Percentiles rank a stretch among this genome's conserved stretches.
Evolutionary conservation across 1,140 invertebrate species (phyloP).

Genomic region (Mercenaria mercenaria): DNA sequence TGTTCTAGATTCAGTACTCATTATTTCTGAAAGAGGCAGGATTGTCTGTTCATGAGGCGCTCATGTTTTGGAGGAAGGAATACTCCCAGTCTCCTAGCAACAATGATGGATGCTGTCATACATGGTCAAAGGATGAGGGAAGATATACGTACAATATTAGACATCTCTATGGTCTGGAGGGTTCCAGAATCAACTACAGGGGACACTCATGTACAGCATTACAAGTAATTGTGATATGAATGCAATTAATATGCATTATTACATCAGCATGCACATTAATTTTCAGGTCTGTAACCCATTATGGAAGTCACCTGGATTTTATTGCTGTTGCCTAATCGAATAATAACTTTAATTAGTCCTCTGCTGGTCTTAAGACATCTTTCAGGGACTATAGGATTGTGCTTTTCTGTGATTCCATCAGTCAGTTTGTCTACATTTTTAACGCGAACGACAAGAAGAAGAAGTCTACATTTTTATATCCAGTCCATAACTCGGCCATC

Average conservation of each 20-base stretch:
- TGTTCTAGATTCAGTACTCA: conserved; percentile 88
- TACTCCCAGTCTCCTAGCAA: conserved; percentile 87
- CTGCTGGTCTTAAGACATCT: too few relatives aligned
- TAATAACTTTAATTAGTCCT: too few relatives aligned
- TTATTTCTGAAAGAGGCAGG: conserved; percentile 91
- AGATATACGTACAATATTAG: conserved; percentile 91
- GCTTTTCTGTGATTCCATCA: too few relatives aligned
- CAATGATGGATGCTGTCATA: conserved; percentile 88
- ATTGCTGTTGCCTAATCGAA: too few relatives aligned
- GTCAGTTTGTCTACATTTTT: too few relatives aligned
- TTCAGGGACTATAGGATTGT: too few relatives aligned
- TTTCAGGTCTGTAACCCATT: too few relatives aligned
- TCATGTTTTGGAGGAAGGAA: conserved; percentile 90
- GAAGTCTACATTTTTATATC: too few relatives aligned
- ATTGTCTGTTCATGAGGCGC: conserved; percentile 89
- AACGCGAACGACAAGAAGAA: too few relatives aligned
- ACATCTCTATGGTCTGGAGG: conserved; percentile 91
- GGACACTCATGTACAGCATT: conserved; percentile 88
- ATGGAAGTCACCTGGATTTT: too few relatives aligned
- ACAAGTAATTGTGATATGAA: conserved; percentile 80
- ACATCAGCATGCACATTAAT: too few relatives aligned
- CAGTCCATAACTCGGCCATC: too few relatives aligned
- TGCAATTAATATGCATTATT: not conserved
- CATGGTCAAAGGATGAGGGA: conserved; percentile 89
- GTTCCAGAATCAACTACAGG: conserved; percentile 88